Evolutionary conservation across 2,888 invertebrate species (phyloP).

Genomic region (Odontocerum albicorne): DNA sequence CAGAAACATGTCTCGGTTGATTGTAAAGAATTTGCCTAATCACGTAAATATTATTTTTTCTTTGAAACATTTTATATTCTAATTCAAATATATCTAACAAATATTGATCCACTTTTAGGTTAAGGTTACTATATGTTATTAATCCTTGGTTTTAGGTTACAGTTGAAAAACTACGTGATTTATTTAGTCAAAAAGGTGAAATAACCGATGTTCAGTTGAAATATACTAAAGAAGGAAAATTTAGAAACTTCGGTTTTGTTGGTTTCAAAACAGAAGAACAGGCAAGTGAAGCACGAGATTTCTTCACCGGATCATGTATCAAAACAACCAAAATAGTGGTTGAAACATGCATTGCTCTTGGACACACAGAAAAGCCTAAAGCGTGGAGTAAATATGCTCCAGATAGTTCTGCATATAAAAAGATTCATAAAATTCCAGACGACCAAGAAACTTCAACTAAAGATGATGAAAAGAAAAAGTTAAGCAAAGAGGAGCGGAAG

Average conservation of each 20-base stretch:
- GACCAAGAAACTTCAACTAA: conserved; percentile 38
- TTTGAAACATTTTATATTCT: neutral
- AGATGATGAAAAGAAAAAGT: conserved; percentile 39
- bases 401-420: conserved; percentile 70
- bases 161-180: conserved; percentile 70
- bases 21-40: conserved; percentile 89
- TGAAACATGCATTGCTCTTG: conserved; percentile 69
- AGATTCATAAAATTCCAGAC: conserved; percentile 49
- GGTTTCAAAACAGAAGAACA: conserved; percentile 84
- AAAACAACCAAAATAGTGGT: conserved; percentile 82
- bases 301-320: conserved; percentile 84
- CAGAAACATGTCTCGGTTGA: conserved; percentile 78
- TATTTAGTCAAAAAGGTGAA: conserved; percentile 79
- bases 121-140: neutral
- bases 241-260: conserved; percentile 91
- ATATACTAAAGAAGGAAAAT: conserved; percentile 87
- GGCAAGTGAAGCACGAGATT: conserved; percentile 73
- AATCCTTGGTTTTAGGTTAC: conserved; percentile 63
- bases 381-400: conserved; percentile 92
- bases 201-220: conserved; percentile 95
- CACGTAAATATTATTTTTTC: conserved; percentile 58
- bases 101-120: neutral
- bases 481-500: conserved; percentile 42
- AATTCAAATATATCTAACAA: neutral
- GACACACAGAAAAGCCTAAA: conserved; percentile 72